Base-by-base conservation (phyloP, 1,140 invertebrate species). In the Cryptotermes secundus region DNA sequence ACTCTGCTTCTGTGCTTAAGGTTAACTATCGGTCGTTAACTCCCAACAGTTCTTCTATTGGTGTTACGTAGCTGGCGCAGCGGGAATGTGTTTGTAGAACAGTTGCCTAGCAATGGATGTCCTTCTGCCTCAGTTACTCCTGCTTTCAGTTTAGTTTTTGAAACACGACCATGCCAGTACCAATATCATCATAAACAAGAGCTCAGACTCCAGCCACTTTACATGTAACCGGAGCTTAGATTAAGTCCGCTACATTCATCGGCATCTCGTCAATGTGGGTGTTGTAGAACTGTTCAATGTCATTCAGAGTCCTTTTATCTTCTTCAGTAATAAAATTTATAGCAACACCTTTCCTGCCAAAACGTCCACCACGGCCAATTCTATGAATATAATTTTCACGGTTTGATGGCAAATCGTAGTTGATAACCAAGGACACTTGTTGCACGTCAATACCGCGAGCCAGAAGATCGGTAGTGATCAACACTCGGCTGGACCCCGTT, bases 211-310 rank as follows among this genome's bases (percentile, higher is more conserved):
- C 80, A n/a, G 22, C 45, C 36, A 31, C 81, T 45, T 82, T 42
- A 36, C 81, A 80, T 83, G 85, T 84, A 59, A 82, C 83, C 82
- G 83, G 81, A 84, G 86, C 85, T 87, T 97, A 98, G 92, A 99
- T 97, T 90, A 98, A 94, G 94, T 99, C 97, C 87, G 97, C 97
- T 91, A 99, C 98, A 92, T 99, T 98, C 93, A 96, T 96, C 89
- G 99, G 99, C 98, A 99, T 99, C 93, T 99, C 99, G 89, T 98
- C 97, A 90, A 99, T 99, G 89, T 93, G 94, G 87, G 99, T 99
- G 90, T 98, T 97, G 92, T 99, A 99, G 91, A 98, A 99, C 88
- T 96, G 94, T 93, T 99, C 98, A 91, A 99, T 99, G 91, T 99
- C 98, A 89, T 97, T 95, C 87, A 99, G 91, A 86, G 94, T 94